Conservation (phyloP, 2,888 invertebrate species). For the Chesias legatella region DNA sequence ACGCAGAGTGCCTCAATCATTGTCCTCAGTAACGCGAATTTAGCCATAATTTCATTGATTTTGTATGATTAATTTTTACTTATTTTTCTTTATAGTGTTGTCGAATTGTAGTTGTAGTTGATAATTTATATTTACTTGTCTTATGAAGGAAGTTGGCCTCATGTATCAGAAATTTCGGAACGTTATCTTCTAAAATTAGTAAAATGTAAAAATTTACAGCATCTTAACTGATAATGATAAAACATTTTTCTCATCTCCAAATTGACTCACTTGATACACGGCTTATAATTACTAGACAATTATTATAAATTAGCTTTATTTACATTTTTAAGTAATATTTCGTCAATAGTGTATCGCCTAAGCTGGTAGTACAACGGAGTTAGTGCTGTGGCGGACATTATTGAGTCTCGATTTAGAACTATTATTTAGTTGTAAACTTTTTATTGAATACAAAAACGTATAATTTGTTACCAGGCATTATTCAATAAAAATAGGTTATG, state of each 20-base stretch:
- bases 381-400: slow-evolving; percentile 48
- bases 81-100: slow-evolving; percentile 58
- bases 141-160: slow-evolving; percentile 43
- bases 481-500: slow-evolving; percentile 77
- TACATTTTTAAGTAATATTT: slow-evolving; percentile 71
- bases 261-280: slow-evolving; percentile 60
- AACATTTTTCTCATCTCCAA: slow-evolving; percentile 41
- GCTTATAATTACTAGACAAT: slow-evolving; percentile 59
- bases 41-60: slow-evolving; percentile 73
- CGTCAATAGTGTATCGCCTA: slow-evolving; percentile 53
- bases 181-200: slow-evolving; percentile 30
- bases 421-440: slow-evolving; percentile 69
- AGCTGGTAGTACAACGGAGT: slow-evolving; percentile 29
- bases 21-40: slow-evolving; percentile 65
- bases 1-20: slow-evolving; percentile 78
- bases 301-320: slow-evolving; percentile 68
- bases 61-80: slow-evolving; percentile 61
- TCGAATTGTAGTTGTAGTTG: slow-evolving; percentile 72
- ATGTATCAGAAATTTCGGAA: slow-evolving; percentile 55
- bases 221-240: slow-evolving; percentile 35
- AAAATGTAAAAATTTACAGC: slow-evolving; percentile 33
- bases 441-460: slow-evolving; percentile 76
- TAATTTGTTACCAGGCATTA: slow-evolving; percentile 80
- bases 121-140: slow-evolving; percentile 57
- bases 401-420: slow-evolving; percentile 67